phyloP scores from a whole-genome alignment of 2,113 vertebrate species.

The Vireo altiloquus region DNA sequence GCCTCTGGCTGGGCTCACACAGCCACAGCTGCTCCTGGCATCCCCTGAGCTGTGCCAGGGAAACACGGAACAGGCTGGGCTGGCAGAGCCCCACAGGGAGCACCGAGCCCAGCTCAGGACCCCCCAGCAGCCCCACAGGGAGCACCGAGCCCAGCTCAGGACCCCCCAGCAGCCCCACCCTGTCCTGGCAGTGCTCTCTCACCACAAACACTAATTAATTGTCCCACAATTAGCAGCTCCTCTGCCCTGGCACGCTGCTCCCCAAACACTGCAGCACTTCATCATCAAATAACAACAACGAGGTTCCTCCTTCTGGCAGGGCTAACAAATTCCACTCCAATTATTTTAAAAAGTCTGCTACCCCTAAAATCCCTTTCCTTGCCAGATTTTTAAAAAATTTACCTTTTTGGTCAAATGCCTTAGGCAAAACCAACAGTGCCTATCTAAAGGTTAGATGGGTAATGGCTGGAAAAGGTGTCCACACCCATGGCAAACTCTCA shows the following conservation, averaged over 20 bases:
- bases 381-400: not conserved
- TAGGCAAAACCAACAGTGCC: not conserved
- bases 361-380: not conserved
- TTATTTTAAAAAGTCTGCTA: not conserved
- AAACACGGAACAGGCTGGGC: too few relatives aligned
- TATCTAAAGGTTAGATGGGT: not conserved
- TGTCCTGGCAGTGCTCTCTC: not conserved
- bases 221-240: not conserved
- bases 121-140: too few relatives aligned
- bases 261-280: not conserved
- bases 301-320: not conserved
- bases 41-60: accelerated
- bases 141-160: not conserved
- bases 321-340: not conserved
- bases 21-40: not conserved
- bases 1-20: not conserved
- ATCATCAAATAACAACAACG: not conserved
- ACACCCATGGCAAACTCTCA: not conserved
- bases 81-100: not conserved
- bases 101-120: too few relatives aligned
- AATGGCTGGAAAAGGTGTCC: not conserved
- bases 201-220: not conserved
- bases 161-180: not conserved
- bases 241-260: not conserved
- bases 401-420: not conserved